Evolutionary conservation across 2,113 vertebrate species (phyloP).

Genomic region (Antigone vipio): DNA sequence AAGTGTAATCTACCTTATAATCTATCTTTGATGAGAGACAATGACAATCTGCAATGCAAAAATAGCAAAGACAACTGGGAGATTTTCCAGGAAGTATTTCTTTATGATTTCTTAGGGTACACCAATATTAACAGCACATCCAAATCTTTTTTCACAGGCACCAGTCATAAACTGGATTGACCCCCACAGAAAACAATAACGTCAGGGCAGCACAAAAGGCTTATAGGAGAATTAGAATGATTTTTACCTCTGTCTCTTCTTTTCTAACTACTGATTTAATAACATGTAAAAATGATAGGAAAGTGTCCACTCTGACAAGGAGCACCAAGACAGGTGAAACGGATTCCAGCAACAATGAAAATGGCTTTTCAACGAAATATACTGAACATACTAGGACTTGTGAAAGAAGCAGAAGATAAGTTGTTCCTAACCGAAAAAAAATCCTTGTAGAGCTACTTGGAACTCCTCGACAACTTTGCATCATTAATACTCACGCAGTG

Average conservation of each 20-base stretch:
- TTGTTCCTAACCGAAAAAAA: neutral
- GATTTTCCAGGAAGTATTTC: neutral
- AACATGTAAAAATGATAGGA: neutral
- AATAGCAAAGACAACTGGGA: neutral
- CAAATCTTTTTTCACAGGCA: neutral
- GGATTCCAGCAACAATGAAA: neutral
- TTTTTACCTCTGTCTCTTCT: neutral
- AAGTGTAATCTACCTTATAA: neutral
- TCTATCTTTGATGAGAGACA: neutral
- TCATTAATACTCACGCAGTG: neutral
- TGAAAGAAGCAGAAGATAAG: neutral
- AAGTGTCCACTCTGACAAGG: neutral
- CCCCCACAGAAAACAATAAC: neutral
- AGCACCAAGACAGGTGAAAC: neutral
- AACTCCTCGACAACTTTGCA: neutral
- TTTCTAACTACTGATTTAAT: neutral
- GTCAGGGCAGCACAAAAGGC: neutral
- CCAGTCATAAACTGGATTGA: neutral
- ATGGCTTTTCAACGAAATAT: neutral
- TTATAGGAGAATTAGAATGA: neutral
- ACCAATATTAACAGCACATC: neutral
- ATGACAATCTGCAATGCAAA: neutral
- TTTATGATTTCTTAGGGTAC: neutral
- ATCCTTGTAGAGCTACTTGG: neutral
- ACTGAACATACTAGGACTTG: neutral